Base-by-base conservation (phyloP, 2,113 vertebrate genomes). In the Xerus inauris region DNA sequence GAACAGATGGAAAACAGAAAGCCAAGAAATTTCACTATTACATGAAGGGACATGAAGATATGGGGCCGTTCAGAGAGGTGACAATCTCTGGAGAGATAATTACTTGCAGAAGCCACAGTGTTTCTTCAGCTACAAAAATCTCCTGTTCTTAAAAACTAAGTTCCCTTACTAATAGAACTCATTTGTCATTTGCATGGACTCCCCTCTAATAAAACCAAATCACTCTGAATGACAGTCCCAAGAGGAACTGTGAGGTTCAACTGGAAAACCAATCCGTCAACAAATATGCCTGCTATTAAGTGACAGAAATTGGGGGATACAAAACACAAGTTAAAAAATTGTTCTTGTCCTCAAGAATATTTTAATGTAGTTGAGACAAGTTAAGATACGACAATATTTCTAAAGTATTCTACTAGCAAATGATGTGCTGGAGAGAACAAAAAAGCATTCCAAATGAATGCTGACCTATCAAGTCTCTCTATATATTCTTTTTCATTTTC, bases 111-210 rank as follows among this genome's bases (percentile, higher is more conserved):
- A 86, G n/a, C 49, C 84, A 93, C 73, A 69, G 38, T 22, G 83
- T 35, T 75, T 83, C 82, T 79, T 92, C 47, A 94, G 35, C 62
- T 82, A 82, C 49, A 14, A 88, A 90, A 76, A 83, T 51, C 72
- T 47, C 72, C 76, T 87, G 5, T 10, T 91, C 81, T 81, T 57
- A 88, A 94, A 94, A 87, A 94, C 76, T 42, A 59, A 96, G 79
- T 92, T 57, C 20, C 87, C 62, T 85, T 88, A 72, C 93, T 95
- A 96, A 96, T 28, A 94, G 82, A 92, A 95, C 47, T 91, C 95
- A 89, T 94, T 95, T 93, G 65, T 96, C 91, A 97, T 94, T 96
- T 95, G 77, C 54, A 85, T 32, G 64, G 86, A 94, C 49, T 96
- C 54, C 42, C 47, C 42, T 72, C 69, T 89, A 38, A 4, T 45